Evolutionary conservation across 2,888 invertebrate species (phyloP).

Genomic region (Clanis bilineata): DNA sequence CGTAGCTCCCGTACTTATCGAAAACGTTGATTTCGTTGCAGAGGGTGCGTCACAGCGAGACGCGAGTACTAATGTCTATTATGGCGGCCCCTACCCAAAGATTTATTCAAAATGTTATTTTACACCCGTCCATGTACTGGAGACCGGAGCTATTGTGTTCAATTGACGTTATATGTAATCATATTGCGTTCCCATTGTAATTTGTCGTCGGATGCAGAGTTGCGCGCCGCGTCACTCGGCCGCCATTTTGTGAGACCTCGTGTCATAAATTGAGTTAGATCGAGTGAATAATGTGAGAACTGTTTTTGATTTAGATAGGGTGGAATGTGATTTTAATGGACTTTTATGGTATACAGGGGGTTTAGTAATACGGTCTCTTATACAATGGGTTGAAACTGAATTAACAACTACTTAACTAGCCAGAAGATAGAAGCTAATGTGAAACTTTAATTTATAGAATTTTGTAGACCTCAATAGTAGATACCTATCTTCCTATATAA

Average conservation of each 20-base stretch:
- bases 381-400: no score
- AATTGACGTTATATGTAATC: constrained; percentile 54
- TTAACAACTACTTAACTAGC: no score
- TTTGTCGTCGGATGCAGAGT: constrained; percentile 30
- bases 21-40: constrained; percentile 63
- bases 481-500: no score
- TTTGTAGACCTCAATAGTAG: no score
- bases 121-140: constrained; percentile 73
- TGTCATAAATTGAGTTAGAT: constrained; percentile 70
- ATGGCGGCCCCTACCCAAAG: constrained; percentile 72
- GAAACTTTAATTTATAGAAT: no score
- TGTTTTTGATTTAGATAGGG: neutral
- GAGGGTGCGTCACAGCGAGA: constrained; percentile 69
- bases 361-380: neutral
- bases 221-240: constrained; percentile 42
- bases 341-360: constrained; percentile 25
- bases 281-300: constrained; percentile 42
- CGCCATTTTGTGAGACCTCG: constrained; percentile 68
- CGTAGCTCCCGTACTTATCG: constrained; percentile 24
- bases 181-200: constrained; percentile 60
- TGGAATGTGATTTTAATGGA: constrained; percentile 13
- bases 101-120: constrained; percentile 82
- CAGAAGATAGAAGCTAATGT: no score
- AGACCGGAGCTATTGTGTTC: constrained; percentile 56
- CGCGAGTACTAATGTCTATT: constrained; percentile 71